Evolutionary conservation across 2,888 invertebrate species (phyloP), one percentile per base, ranked within the genome.

Genomic region (Cheilosia urbana): DNA sequence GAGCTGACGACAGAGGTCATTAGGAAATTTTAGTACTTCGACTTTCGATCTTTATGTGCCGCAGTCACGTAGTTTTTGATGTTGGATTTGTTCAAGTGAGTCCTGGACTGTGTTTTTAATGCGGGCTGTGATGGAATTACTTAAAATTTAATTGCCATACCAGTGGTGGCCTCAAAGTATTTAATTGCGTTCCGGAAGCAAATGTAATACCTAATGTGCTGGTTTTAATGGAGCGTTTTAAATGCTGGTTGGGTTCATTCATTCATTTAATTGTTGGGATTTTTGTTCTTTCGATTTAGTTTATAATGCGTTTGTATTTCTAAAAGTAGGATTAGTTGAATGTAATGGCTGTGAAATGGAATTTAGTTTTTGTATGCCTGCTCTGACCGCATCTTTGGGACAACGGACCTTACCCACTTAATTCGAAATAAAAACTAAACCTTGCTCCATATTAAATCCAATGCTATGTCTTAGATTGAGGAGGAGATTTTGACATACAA

Each of bases 21-120:
- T 83, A 83, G 57, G 78, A 51, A 17, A 62, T 63, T 78, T 73
- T 60, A 73, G 62, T 62, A 58, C 40, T 66, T n/a, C 37, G 47
- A 45, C 73, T 37, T 73, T 68, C 47, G 57, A 73, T 73, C 62
- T 73, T 73, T 73, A 78, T 83, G 63, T 45, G 47, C 72, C 57
- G 42, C 19, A 78, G 73, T 83, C 83, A 83, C 83, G 83, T 83
- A 78, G 42, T 77, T 47, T 13, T 51, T 24, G 55, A 57, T 47
- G 73, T 60, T 47, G 45, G 45, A 34, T 37, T 17, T n/a, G 51
- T 40, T 42, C 51, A 34, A 55, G 51, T 4, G 69, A 69, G 57
- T 37, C 13, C 49, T 57, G 19, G 58, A 58, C 49, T 51, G 2
- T n/a, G 11, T 47, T 34, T 58, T 37, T 6, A 34, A 62, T 73